These are phyloP conservation scores for Antigone vipio DNA, from an alignment of 2,113 vertebrate species.

Conservation along the genomic window DNA sequence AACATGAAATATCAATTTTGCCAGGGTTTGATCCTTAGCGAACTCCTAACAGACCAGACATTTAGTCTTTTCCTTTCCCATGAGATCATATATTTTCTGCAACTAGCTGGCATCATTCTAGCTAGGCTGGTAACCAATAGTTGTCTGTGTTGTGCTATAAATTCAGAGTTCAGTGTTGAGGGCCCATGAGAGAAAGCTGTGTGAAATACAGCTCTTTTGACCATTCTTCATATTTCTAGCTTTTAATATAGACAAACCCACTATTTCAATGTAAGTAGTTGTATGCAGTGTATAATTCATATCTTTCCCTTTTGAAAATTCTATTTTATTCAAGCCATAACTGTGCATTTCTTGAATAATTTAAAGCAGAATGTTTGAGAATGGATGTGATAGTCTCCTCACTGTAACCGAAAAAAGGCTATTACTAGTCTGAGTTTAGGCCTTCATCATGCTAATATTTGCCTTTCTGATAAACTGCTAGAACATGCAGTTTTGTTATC, in stretches of 20 bases:
- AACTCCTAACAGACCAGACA: not conserved
- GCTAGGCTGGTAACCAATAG: not conserved
- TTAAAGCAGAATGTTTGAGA: slow-evolving; percentile 10
- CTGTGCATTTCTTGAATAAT: not conserved
- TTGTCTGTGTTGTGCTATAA: not conserved
- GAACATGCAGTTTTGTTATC: slow-evolving; percentile 1
- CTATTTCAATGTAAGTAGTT: not conserved
- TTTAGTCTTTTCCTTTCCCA: not conserved
- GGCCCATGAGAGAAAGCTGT: not conserved
- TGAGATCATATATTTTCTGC: not conserved
- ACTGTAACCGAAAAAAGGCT: not conserved
- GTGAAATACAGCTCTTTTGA: not conserved
- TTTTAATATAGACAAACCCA: not conserved
- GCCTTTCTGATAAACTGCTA: slow-evolving; percentile 15
- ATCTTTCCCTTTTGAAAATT: not conserved
- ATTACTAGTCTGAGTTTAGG: not conserved
- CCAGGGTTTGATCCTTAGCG: not conserved
- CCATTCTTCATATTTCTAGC: not conserved
- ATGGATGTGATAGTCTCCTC: not conserved
- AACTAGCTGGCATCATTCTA: not conserved
- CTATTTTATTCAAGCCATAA: not conserved
- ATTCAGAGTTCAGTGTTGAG: not conserved
- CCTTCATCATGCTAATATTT: slow-evolving; percentile 10
- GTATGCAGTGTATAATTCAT: not conserved
- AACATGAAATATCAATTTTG: not conserved